Conservation (phyloP, 1,140 invertebrate genomes). For the Solenopsis invicta region DNA sequence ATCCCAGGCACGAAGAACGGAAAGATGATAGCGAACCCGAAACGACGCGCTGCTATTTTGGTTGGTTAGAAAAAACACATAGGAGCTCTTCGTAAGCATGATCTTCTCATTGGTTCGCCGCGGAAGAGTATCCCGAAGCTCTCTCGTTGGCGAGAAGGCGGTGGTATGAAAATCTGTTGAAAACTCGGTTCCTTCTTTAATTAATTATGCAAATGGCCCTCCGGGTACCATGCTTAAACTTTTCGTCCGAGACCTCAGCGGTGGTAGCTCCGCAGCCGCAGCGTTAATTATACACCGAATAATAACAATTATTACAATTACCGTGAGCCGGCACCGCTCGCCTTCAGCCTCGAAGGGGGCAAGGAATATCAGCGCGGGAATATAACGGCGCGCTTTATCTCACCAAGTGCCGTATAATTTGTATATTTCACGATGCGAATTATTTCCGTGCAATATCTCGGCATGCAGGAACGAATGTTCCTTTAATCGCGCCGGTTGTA, state of each 20-base stretch:
- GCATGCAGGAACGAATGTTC: slow-evolving; percentile 34
- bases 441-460: slow-evolving; percentile 57
- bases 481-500: slow-evolving; percentile 46
- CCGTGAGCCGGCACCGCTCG: slow-evolving; percentile 72
- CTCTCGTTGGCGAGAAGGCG: slow-evolving; percentile 66
- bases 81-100: slow-evolving; percentile 33
- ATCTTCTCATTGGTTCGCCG: slow-evolving; percentile 57
- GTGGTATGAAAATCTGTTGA: slow-evolving; percentile 82
- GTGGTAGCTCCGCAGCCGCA: slow-evolving; percentile 75
- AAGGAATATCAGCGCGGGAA: slow-evolving; percentile 59
- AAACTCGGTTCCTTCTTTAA: slow-evolving; percentile 83
- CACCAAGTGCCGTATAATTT: slow-evolving; percentile 67
- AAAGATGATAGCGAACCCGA: slow-evolving; percentile 23
- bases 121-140: slow-evolving; percentile 69
- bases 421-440: slow-evolving; percentile 65
- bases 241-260: slow-evolving; percentile 80
- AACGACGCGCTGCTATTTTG: slow-evolving; percentile 31
- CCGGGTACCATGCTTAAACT: slow-evolving; percentile 81
- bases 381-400: slow-evolving; percentile 54
- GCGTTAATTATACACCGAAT: slow-evolving; percentile 84
- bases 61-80: slow-evolving; percentile 23
- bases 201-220: slow-evolving; percentile 84
- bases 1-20: slow-evolving; percentile 17
- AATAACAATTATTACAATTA: slow-evolving; percentile 85
- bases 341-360: slow-evolving; percentile 65